These are phyloP conservation scores for Aethina tumida DNA, from an alignment of 1,140 invertebrate genomes.

Conservation along the genomic window DNA sequence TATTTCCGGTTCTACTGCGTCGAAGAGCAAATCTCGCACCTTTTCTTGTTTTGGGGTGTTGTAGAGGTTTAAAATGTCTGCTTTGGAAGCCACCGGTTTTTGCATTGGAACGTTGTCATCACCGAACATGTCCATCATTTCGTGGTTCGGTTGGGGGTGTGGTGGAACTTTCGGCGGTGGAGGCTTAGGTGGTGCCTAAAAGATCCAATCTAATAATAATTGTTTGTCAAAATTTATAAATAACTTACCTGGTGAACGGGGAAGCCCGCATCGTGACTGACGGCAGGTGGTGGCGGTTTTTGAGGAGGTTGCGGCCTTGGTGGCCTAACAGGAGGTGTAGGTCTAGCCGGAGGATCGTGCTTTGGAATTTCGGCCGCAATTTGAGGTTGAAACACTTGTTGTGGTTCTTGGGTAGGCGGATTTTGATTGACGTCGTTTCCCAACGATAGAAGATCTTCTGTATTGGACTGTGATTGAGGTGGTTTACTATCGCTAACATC, in stretches of 20 bases:
- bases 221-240: too few species aligned
- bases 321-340: conserved; percentile 34
- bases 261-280: too few species aligned
- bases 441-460: conserved; percentile 22
- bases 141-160: conserved; percentile 10
- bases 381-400: conserved; percentile 25
- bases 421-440: conserved; percentile 37
- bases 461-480: conserved; percentile 5
- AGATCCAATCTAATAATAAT: too few species aligned
- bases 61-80: conserved; percentile 56
- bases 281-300: conserved; percentile 25
- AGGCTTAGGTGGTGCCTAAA: conserved; percentile 10
- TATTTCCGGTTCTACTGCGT: conserved; percentile 22
- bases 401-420: conserved; percentile 30
- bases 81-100: conserved; percentile 42
- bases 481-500: conserved; percentile 39
- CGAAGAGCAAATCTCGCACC: conserved; percentile 31
- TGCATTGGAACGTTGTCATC: conserved; percentile 27
- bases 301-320: conserved; percentile 26
- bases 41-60: conserved; percentile 41
- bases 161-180: conserved; percentile 5
- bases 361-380: conserved; percentile 13
- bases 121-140: conserved; percentile 41
- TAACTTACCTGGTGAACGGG: too few species aligned
- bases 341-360: conserved; percentile 24